Evolutionary conservation across 1,140 invertebrate species (phyloP).

Genomic region (Dufourea novaeangliae): DNA sequence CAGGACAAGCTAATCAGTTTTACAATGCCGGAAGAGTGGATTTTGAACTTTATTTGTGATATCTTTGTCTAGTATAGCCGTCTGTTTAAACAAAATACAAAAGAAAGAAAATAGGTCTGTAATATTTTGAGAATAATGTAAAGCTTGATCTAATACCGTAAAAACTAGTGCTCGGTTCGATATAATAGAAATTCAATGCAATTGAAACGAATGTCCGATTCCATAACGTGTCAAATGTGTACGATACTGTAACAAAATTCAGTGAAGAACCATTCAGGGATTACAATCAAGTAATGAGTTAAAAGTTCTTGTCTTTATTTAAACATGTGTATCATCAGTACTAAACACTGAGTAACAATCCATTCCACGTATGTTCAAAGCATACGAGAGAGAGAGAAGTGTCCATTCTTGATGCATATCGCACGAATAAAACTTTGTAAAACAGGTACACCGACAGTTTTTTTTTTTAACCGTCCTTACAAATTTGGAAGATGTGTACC

Average conservation of each 20-base stretch:
- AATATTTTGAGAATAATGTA: slow-evolving; percentile 21
- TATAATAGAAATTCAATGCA: background rate
- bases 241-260: slow-evolving; percentile 23
- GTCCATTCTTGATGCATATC: slow-evolving; percentile 40
- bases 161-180: background rate
- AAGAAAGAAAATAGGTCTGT: background rate
- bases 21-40: slow-evolving; percentile 95
- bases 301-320: slow-evolving; percentile 11
- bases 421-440: slow-evolving; percentile 22
- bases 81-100: background rate
- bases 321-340: background rate
- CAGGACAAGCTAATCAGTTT: slow-evolving; percentile 88
- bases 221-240: slow-evolving; percentile 18
- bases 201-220: slow-evolving; percentile 3
- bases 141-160: background rate
- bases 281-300: slow-evolving; percentile 8
- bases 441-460: background rate
- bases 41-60: slow-evolving; percentile 93
- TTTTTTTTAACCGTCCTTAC: background rate
- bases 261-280: background rate
- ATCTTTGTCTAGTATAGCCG: slow-evolving; percentile 14
- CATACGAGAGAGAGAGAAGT: slow-evolving; percentile 6
- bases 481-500: background rate
- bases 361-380: slow-evolving; percentile 7
- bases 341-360: background rate